Percentiles rank a stretch among this genome's conserved stretches.
Evolutionary conservation across 2,113 vertebrate species (phyloP).

Genomic region (Upupa epops): DNA sequence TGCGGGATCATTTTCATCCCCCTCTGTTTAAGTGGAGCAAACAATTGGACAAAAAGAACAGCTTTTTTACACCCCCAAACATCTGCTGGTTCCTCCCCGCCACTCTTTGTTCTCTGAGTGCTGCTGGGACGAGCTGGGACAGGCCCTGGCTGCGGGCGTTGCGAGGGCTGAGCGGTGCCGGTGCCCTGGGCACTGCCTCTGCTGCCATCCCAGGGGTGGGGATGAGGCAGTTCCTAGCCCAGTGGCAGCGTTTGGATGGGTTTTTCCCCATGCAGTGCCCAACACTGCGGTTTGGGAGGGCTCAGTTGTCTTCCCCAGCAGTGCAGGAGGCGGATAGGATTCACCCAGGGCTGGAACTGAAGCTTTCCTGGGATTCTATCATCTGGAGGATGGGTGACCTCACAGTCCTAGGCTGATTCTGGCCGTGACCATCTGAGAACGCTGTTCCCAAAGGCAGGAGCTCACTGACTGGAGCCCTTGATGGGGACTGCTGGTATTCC

Average conservation of each 20-base stretch:
- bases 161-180: accelerated
- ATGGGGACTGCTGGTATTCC: accelerated
- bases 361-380: not conserved
- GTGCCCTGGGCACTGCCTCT: not conserved
- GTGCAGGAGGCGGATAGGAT: not conserved
- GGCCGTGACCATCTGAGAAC: accelerated
- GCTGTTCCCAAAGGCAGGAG: not conserved
- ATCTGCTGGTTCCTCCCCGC: not conserved
- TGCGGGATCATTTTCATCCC: not conserved
- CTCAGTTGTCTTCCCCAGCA: not conserved
- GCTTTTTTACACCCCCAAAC: not conserved
- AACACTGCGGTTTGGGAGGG: not conserved
- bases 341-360: not conserved
- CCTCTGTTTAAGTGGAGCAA: not conserved
- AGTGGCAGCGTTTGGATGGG: accelerated
- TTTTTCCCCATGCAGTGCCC: not conserved
- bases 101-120: accelerated
- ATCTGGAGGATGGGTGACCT: not conserved
- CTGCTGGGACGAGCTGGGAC: not conserved
- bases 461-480: not conserved
- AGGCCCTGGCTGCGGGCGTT: not conserved
- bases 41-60: not conserved
- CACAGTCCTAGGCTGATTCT: accelerated
- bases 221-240: not conserved
- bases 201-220: not conserved